Percentiles rank a stretch among this genome's conserved stretches.
Conservation (phyloP, 2,888 invertebrate genomes). For the Campaea margaritaria region DNA sequence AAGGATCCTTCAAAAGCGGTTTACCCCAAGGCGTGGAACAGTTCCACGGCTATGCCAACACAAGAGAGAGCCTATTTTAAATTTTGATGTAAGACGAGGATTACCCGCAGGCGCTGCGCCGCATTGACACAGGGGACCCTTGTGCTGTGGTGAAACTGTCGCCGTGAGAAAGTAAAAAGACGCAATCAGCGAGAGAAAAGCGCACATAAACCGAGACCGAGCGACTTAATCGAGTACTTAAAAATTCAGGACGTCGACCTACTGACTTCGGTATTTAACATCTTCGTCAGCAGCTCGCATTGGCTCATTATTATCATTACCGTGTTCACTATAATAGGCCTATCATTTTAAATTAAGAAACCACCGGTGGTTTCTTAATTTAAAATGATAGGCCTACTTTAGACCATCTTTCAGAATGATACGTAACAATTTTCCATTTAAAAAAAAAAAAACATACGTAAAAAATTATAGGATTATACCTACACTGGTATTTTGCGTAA, state of each 20-base stretch:
- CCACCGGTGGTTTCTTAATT: slow-evolving; percentile 31
- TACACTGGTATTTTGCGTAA: too few relatives aligned
- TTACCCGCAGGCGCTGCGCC: slow-evolving; percentile 53
- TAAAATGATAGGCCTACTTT: slow-evolving; percentile 7
- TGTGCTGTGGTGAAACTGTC: slow-evolving; percentile 49
- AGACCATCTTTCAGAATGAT: neutral
- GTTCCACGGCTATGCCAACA: slow-evolving; percentile 27
- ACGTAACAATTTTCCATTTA: too few relatives aligned
- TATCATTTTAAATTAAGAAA: too few relatives aligned
- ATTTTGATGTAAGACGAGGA: slow-evolving; percentile 44
- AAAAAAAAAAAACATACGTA: too few relatives aligned
- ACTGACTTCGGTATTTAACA: slow-evolving; percentile 54
- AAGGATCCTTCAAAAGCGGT: slow-evolving; percentile 22
- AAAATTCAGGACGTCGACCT: slow-evolving; percentile 82
- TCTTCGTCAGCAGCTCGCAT: slow-evolving; percentile 46
- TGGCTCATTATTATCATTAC: slow-evolving; percentile 34
- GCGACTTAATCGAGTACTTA: slow-evolving; percentile 75
- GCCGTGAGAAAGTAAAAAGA: slow-evolving; percentile 77
- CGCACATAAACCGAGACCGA: slow-evolving; percentile 56
- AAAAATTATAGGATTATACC: too few relatives aligned
- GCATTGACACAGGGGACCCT: slow-evolving; percentile 60
- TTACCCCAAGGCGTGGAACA: slow-evolving; percentile 17
- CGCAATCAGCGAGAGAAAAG: slow-evolving; percentile 81
- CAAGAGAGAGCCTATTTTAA: slow-evolving; percentile 27
- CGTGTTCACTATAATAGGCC: slow-evolving; percentile 25